Evolutionary conservation across 2,888 invertebrate species (phyloP), one percentile per base, ranked within the genome.

Genomic region (Anagyrus pseudococci): DNA sequence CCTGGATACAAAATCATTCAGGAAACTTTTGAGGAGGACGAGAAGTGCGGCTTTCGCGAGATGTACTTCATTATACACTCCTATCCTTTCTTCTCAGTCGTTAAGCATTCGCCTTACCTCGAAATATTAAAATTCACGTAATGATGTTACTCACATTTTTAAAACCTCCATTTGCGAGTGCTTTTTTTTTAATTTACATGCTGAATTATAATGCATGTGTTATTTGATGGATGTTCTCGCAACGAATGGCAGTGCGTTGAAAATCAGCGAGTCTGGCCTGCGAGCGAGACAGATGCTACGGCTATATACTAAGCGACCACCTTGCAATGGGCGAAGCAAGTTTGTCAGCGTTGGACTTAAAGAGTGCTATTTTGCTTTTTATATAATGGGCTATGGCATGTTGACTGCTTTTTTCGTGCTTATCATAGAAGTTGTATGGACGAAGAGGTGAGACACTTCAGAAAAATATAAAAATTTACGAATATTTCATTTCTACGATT

Each of bases 21-120:
- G 15, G 87, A 88, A 75, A 87, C 85, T 55, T 91, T 88, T 72
- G 81, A 83, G 23, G 90, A 90, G 75, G 85, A 85, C 15, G 88
- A 91, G 76, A 91, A 90, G 74, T 91, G 91, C 73, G 87, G 87
- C 0, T 78, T 91, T 22, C 85, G 85, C 58, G 89, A 89, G 73
- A 67, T 67, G 44, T 44, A 56, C n/a, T 67, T 64, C 19, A 88
- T 91, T 20, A 75, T 78, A 59, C 71, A 77, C 13, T 71, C 81
- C 25, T 73, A 77, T 23, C 77, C 82, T 1, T 69, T 76, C 6
- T 64, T 81, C n/a, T 70, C 74, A 1, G 71, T 80, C 4, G 72
- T 73, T 41, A 71, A 72, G 49, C 73, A 71, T 22, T 82, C 81
- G 4, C 80, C 82, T 0, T 81, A 81, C 54, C 67, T 73, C n/a